Evolutionary conservation across 1,140 invertebrate species (phyloP), one percentile per base, ranked within the genome.

Genomic region (Magallana gigas): DNA sequence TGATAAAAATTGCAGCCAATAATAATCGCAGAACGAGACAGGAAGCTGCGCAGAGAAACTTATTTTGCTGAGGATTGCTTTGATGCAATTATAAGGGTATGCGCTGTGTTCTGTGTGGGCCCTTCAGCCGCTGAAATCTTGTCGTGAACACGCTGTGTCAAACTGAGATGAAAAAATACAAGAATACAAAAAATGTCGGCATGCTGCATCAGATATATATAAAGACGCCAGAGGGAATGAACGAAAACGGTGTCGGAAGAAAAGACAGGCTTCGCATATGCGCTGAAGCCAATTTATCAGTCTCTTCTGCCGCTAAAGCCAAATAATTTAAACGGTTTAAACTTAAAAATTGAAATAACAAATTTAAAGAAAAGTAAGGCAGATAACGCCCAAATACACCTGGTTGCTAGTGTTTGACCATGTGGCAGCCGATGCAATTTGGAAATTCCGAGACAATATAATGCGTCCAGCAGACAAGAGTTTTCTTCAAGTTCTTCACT

Each of bases 211-310:
- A 76, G 23, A 76, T 76, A 76, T 76, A 48, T 48, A 76, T 76
- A 76, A 76, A 76, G 68, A 76, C 68, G 68, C 68, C 68, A 76
- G 23, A 76, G 68, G 68, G 68, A 76, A 76, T 76, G 68, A 76
- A 29, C 23, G 68, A 29, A 76, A 29, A 76, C 36, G 23, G 18
- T 29, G 68, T 64, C 36, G 23, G 12, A 29, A 76, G 68, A 76
- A 76, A 76, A 76, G 68, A 23, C 68, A 76, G 68, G 36, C 68
- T 29, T 29, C 14, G 12, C 68, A 36, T 12, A 29, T 76, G 68
- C 36, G 23, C 23, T 29, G 68, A 11, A 76, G 68, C 36, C 36
- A 29, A 23, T 36, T 11, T 23, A 18, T 71, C 23, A 18, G 9
- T 29, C 64, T 62, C 36, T 48, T 48, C 36, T 48, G 36, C 36